phyloP scores from a whole-genome alignment of 2,888 invertebrate species.

The Acleris holmiana region DNA sequence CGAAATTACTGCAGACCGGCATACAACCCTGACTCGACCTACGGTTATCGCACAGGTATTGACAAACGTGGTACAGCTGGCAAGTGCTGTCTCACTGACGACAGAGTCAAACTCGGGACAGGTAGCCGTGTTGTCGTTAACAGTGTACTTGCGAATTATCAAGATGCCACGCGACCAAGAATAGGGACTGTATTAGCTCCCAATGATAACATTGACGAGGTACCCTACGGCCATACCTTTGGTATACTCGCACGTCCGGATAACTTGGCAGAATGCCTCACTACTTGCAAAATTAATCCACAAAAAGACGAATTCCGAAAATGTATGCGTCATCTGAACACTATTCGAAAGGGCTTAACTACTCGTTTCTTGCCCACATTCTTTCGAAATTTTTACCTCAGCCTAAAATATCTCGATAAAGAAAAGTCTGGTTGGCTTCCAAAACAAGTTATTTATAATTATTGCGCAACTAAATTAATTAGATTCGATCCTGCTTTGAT shows the following conservation, averaged over 20 bases:
- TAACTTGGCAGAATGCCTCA: conserved; percentile 72
- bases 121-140: conserved; percentile 60
- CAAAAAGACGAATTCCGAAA: conserved; percentile 67
- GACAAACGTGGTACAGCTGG: conserved; percentile 63
- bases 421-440: conserved; percentile 75
- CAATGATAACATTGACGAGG: conserved; percentile 72
- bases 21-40: conserved; percentile 59
- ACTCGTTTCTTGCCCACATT: conserved; percentile 61
- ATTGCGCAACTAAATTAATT: conserved; percentile 69
- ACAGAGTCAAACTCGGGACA: conserved; percentile 63
- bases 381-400: conserved; percentile 60
- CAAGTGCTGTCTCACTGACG: conserved; percentile 72
- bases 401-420: conserved; percentile 64
- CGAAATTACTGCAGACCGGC: conserved; percentile 55
- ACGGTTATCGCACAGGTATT: conserved; percentile 54
- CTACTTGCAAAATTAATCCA: conserved; percentile 61
- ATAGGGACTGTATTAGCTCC: conserved; percentile 74
- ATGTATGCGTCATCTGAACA: conserved; percentile 77
- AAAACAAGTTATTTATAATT: conserved; percentile 71
- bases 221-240: conserved; percentile 75
- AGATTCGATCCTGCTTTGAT: conserved; percentile 73
- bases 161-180: conserved; percentile 59
- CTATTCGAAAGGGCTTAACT: conserved; percentile 61
- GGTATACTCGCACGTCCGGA: conserved; percentile 73
- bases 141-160: conserved; percentile 70